These are phyloP conservation scores for Tragopan temminckii DNA, from an alignment of 2,797 vertebrate species.

Conservation along the genomic window DNA sequence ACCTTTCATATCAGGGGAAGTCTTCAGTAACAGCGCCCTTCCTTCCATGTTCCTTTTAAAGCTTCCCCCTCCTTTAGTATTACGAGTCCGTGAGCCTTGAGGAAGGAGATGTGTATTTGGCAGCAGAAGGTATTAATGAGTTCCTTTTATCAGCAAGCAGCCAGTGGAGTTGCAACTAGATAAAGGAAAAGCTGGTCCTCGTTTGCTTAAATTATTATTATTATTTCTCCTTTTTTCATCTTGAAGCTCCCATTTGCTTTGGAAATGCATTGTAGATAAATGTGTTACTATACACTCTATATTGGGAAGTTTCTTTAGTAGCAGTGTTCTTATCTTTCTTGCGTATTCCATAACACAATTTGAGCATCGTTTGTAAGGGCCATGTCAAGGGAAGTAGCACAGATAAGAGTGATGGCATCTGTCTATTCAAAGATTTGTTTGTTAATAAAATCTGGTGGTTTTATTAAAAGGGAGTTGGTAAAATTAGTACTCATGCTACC, in stretches of 20 bases:
- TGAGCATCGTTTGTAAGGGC: fast-evolving
- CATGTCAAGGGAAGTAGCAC: neutral
- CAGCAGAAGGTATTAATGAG: neutral
- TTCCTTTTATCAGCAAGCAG: neutral
- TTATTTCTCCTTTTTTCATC: neutral
- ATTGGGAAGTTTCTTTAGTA: neutral
- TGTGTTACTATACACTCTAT: neutral
- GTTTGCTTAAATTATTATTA: neutral
- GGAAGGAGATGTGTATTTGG: neutral
- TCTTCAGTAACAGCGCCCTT: neutral
- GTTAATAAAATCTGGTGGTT: neutral
- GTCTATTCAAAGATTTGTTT: neutral
- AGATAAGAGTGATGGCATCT: neutral
- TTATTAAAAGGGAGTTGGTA: neutral
- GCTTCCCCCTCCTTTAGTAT: neutral
- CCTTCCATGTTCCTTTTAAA: neutral
- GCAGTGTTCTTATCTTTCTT: neutral
- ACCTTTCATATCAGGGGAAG: neutral
- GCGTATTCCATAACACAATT: neutral
- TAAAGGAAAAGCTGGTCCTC: neutral
- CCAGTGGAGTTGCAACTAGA: neutral
- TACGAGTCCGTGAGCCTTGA: neutral
- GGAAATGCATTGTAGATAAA: neutral
- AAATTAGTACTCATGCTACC: neutral
- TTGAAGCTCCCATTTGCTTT: neutral